These are phyloP conservation scores for Megalops cyprinoides DNA, from an alignment of 2,797 vertebrate genomes.

Conservation along the genomic window DNA sequence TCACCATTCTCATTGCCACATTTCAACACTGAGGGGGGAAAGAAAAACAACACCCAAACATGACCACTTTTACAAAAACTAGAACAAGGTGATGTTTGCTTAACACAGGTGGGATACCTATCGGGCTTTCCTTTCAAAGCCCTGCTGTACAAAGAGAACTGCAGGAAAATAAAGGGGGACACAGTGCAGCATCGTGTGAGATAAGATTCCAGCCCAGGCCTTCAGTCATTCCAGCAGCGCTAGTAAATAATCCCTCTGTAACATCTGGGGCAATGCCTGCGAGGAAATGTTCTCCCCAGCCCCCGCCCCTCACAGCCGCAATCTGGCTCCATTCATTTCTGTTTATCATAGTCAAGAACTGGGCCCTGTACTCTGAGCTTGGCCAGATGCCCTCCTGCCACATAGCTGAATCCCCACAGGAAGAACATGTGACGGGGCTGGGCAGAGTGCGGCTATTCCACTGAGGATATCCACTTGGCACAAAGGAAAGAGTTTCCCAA, in stretches of 20 bases:
- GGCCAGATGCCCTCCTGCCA: slow-evolving; percentile 19
- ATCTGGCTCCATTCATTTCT: not conserved
- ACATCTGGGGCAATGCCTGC: not conserved
- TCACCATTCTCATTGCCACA: slow-evolving; percentile 11
- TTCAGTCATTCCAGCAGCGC: not conserved
- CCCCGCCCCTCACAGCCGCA: not conserved
- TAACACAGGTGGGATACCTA: slow-evolving; percentile 29
- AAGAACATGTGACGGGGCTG: slow-evolving; percentile 24
- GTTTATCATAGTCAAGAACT: not conserved
- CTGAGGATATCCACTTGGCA: slow-evolving; percentile 4
- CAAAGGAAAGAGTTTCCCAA: slow-evolving; percentile 17
- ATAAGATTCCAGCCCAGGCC: slow-evolving; percentile 40
- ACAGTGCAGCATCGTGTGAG: slow-evolving; percentile 43
- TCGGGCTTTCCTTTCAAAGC: slow-evolving; percentile 23
- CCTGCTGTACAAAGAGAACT: slow-evolving; percentile 24
- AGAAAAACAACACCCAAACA: slow-evolving; percentile 15
- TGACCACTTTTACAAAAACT: slow-evolving; percentile 20
- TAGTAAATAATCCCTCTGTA: not conserved
- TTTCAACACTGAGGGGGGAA: not conserved
- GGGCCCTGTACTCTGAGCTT: slow-evolving; percentile 15
- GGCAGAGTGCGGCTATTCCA: not conserved
- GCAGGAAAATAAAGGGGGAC: slow-evolving; percentile 8
- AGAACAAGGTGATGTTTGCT: slow-evolving; percentile 19
- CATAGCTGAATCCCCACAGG: slow-evolving; percentile 28
- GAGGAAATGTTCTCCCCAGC: too few relatives aligned